Base-by-base conservation (phyloP, 2,888 invertebrate genomes). In the Chironomus riparius region DNA sequence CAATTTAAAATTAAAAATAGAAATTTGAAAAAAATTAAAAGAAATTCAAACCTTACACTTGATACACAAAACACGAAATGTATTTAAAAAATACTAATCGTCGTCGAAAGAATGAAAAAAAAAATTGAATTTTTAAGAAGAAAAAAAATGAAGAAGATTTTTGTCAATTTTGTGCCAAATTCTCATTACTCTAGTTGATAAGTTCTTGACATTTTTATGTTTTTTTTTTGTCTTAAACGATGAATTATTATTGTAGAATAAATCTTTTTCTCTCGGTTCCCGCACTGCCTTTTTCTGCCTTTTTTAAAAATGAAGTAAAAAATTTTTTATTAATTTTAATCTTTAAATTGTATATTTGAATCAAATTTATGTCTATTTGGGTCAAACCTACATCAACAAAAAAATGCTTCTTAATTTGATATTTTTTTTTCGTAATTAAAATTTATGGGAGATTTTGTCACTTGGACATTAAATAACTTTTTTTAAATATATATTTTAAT, bases 101-200 rank as follows among this genome's bases (percentile, higher is more conserved):
- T n/a, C 62, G 70, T 70, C 50, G 56, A 65, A 65, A 13, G 4
- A 7, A 22, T 12, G 22, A 22, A 48, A 48, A 12, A 62, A 62
- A 62, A 62, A 22, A 61, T 24, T 56, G 70, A 70, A 38, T 15
- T 68, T 24, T 70, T n/a, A 48, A 56, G n/a, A 47, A 47, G 2
- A 38, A n/a, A 13, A 28, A 15, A 18, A 68, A 68, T 18, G 47
- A 70, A 24, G 50, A 70, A 70, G 22, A 22, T 56, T 56, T 56
- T 70, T 71, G 72, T 72, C 72, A 72, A 72, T 72, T 38, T 62
- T 72, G 72, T 72, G 72, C 72, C 72, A 72, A 72, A 72, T 72
- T 72, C 72, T 72, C 72, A 72, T 72, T 72, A 38, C 50, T 50
- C 18, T 72, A 72, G 72, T 72, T 72, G 28, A 62, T 72, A 72